Evolutionary conservation across 2,888 invertebrate genomes (phyloP), one percentile per base, ranked within the genome.

Genomic region (Molanna angustata): DNA sequence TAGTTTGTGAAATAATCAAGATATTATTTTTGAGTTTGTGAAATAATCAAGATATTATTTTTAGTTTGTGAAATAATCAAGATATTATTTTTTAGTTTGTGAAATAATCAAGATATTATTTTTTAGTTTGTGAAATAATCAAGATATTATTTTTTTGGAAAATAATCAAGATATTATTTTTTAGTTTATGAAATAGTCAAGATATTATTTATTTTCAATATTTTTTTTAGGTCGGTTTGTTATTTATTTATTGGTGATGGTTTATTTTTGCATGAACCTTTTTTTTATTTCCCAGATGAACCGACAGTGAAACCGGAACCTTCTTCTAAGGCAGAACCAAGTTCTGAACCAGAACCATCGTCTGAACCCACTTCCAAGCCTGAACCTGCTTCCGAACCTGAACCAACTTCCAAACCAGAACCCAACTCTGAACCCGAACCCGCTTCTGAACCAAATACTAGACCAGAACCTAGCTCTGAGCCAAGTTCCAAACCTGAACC

Each of bases 401-500:
- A 70, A 60, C 67, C 72, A 11, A 70, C 68, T 60, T 66, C 71
- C 0, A 65, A 69, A 58, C 67, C 73, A 1, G 64, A 66, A 56
- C 62, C 72, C 0, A 64, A 65, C 55, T 62, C 72, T 0, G 66
- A 70, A 56, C 67, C 72, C 0, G 63, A 67, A 52, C 62, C 71
- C 1, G 66, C 66, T 56, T 67, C 72, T 1, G 62, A 65, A 43
- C 67, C 70, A 2, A 62, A 69, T 46, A 67, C 66, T 35, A 74
- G 70, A 61, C 73, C 69, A 14, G 66, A 67, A 49, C 71, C 74
- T 0, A 70, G 74, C 56, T 65, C 73, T 1, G 73, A 70, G 54
- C 65, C 74, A 0, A 69, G 72, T 52, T 72, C 79, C 0, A 74
- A 78, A 64, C 72, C 76, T 0, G 69, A 70, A 60, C 71, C 78